phyloP scores from a whole-genome alignment of 2,113 vertebrate species.

The Alexandromys fortis region DNA sequence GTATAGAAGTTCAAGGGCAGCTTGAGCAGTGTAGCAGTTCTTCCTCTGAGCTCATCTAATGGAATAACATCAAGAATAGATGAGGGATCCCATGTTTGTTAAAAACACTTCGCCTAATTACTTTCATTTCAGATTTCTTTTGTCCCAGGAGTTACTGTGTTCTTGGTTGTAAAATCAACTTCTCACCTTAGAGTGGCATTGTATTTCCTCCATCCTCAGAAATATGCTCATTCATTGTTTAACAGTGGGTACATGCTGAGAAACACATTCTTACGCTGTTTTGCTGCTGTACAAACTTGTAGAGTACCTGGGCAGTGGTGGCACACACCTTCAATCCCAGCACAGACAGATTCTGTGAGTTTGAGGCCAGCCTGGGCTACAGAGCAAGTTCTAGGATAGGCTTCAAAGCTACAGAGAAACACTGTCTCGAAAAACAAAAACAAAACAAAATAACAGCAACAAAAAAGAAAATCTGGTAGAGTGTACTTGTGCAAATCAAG shows the following conservation, averaged over 20 bases:
- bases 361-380: too few species aligned
- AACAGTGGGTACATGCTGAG: background rate
- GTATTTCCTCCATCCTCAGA: background rate
- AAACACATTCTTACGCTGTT: background rate
- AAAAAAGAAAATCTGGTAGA: background rate
- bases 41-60: background rate
- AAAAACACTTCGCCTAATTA: background rate
- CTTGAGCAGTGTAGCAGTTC: background rate
- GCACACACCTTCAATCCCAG: too few species aligned
- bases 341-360: too few species aligned
- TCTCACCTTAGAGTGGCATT: background rate
- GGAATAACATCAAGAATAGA: background rate
- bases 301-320: background rate
- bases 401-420: too few species aligned
- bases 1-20: background rate
- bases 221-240: background rate
- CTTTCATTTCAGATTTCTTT: slow-evolving; percentile 38
- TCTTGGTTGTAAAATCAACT: slow-evolving; percentile 19
- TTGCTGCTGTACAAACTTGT: too few species aligned
- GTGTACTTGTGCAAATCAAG: background rate
- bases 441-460: too few species aligned
- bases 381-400: too few species aligned
- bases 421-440: too few species aligned
- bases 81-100: background rate
- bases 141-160: background rate